Conservation (phyloP, 64 coral and sea anemone genomes). For the Stylophora pistillata region DNA sequence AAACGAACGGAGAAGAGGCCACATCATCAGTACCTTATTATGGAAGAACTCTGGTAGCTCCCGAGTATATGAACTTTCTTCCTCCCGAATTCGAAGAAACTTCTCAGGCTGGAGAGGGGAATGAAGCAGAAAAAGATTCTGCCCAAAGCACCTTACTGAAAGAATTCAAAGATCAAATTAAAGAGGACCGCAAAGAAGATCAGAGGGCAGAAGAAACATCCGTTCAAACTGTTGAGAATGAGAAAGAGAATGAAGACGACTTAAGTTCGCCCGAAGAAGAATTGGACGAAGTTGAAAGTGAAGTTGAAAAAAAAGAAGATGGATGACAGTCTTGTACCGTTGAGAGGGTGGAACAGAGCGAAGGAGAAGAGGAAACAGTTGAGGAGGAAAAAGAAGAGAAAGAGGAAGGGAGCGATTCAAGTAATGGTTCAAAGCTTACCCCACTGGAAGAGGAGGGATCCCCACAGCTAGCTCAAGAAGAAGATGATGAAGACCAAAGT, state of each 20-base stretch:
- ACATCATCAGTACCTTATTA: neutral
- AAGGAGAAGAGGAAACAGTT: neutral
- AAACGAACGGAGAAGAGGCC: neutral
- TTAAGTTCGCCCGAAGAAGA: neutral
- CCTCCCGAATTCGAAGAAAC: neutral
- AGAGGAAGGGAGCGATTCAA: neutral
- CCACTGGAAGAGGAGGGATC: neutral
- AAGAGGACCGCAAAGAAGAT: neutral
- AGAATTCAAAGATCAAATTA: neutral
- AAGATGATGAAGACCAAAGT: neutral
- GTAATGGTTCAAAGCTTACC: neutral
- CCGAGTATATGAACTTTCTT: slow-evolving; percentile 25
- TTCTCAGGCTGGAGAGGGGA: neutral
- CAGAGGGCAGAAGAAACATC: neutral
- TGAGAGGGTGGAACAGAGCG: neutral
- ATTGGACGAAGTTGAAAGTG: neutral
- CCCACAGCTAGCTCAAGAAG: slow-evolving; percentile 3
- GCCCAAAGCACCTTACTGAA: neutral
- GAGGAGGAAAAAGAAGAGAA: neutral
- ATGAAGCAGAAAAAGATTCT: neutral
- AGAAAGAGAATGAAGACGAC: neutral
- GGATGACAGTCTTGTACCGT: neutral
- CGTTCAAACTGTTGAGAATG: neutral
- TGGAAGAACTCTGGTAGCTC: slow-evolving; percentile 33
- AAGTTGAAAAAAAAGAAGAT: neutral